phyloP scores from a whole-genome alignment of 92 coral and sea anemone species.

The Chrysogorgia sp. region DNA sequence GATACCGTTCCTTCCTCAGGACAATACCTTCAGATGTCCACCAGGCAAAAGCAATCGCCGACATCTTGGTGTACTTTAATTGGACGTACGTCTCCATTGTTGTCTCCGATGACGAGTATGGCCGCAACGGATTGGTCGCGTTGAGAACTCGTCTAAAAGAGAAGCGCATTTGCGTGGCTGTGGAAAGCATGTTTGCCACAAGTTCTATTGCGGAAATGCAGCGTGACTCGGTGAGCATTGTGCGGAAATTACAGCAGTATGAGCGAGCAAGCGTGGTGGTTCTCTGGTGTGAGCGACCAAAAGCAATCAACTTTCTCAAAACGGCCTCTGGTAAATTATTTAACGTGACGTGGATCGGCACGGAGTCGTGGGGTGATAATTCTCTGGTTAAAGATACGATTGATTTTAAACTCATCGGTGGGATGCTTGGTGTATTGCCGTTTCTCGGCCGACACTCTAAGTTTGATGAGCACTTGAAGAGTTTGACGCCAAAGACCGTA shows the following conservation, averaged over 20 bases:
- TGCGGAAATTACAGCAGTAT: slow-evolving; percentile 62
- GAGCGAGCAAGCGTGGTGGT: slow-evolving; percentile 72
- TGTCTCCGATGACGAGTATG: slow-evolving; percentile 93
- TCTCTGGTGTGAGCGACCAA: slow-evolving; percentile 90
- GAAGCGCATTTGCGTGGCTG: slow-evolving; percentile 74
- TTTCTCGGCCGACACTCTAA: slow-evolving; percentile 57
- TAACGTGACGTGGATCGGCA: slow-evolving; percentile 87
- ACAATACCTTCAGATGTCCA: slow-evolving; percentile 97
- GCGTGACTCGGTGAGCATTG: slow-evolving; percentile 39
- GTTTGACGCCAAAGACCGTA: slow-evolving; percentile 64
- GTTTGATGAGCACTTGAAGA: slow-evolving; percentile 69
- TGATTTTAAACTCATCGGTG: slow-evolving; percentile 69
- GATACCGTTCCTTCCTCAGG: slow-evolving; percentile 80
- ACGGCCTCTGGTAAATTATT: slow-evolving; percentile 71
- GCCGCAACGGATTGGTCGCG: slow-evolving; percentile 91
- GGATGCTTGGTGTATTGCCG: slow-evolving; percentile 92
- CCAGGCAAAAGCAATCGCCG: slow-evolving; percentile 93
- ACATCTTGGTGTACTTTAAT: slow-evolving; percentile 69
- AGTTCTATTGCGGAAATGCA: slow-evolving; percentile 61
- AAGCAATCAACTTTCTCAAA: slow-evolving; percentile 81
- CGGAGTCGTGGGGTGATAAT: slow-evolving; percentile 97
- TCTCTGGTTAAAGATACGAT: slow-evolving; percentile 64
- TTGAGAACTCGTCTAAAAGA: slow-evolving; percentile 71
- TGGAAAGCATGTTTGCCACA: slow-evolving; percentile 72
- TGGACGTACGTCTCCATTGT: slow-evolving; percentile 93